phyloP scores from a whole-genome alignment of 2,113 vertebrate species.

The Silurus asotus region DNA sequence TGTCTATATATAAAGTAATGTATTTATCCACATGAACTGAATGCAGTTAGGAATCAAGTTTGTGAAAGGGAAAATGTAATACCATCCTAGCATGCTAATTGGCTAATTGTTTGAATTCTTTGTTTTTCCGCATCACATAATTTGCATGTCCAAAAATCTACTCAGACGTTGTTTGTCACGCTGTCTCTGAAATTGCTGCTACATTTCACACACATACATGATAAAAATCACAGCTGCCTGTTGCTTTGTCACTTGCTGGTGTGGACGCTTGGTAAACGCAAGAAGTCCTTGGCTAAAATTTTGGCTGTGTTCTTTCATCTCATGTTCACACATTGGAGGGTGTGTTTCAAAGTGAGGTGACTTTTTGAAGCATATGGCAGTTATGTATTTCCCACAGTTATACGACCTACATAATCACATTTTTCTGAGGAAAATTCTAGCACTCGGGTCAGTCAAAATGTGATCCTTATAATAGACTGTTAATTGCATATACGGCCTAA shows the following conservation, averaged over 20 bases:
- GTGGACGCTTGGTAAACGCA: neutral
- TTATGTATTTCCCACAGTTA: neutral
- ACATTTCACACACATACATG: neutral
- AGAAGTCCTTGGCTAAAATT: neutral
- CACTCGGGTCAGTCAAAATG: neutral
- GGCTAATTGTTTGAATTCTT: neutral
- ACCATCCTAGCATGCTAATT: neutral
- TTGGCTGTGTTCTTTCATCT: neutral
- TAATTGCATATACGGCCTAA: neutral
- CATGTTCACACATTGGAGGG: neutral
- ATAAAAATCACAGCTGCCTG: neutral
- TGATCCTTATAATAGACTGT: neutral
- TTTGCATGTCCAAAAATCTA: neutral
- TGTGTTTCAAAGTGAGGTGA: neutral
- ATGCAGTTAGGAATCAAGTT: neutral
- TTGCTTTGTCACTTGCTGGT: neutral
- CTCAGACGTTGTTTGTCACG: neutral
- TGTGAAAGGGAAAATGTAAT: neutral
- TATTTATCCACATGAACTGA: neutral
- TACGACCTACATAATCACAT: too few relatives aligned
- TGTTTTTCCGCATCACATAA: neutral
- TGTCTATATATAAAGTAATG: neutral
- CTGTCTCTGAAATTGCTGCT: neutral
- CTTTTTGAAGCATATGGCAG: neutral
- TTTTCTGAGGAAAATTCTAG: neutral